Evolutionary conservation across 2,888 invertebrate species (phyloP).

Genomic region (Schrankia costaestrigalis): DNA sequence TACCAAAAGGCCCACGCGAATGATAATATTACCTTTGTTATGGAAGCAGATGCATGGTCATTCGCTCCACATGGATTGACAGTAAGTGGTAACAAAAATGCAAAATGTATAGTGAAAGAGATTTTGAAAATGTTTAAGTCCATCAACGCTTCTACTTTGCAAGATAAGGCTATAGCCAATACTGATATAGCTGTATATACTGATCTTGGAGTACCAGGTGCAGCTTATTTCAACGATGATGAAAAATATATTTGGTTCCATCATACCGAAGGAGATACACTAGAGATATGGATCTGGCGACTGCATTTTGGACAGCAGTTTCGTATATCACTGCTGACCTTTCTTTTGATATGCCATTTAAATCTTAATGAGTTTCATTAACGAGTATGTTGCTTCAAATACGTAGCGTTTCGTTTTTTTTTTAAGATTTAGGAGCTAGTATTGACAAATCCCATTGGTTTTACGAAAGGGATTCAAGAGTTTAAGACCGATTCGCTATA

Average conservation of each 20-base stretch:
- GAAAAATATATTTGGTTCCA: conserved; percentile 87
- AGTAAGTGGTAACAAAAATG: conserved; percentile 82
- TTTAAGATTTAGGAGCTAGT: too few relatives aligned
- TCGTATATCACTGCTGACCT: conserved; percentile 90
- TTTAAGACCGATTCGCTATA: too few relatives aligned
- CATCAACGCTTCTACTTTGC: conserved; percentile 84
- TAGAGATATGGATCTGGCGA: conserved; percentile 84
- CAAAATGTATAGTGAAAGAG: conserved; percentile 84
- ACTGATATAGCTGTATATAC: conserved; percentile 86
- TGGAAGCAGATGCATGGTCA: conserved; percentile 92
- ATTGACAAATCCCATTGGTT: too few relatives aligned
- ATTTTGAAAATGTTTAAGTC: conserved; percentile 83
- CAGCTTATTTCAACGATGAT: conserved; percentile 84
- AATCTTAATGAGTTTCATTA: too few relatives aligned
- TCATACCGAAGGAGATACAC: conserved; percentile 89
- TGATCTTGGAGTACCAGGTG: conserved; percentile 85
- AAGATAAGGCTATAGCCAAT: conserved; percentile 81
- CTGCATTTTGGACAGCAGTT: conserved; percentile 89
- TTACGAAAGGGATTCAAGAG: too few relatives aligned
- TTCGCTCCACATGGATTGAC: conserved; percentile 86
- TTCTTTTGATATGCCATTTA: conserved; percentile 84
- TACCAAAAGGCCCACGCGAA: conserved; percentile 82
- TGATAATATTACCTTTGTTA: conserved; percentile 85
- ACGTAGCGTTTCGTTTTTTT: too few relatives aligned
- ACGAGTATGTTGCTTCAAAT: too few relatives aligned